Evolutionary conservation across 2,888 invertebrate genomes (phyloP), one percentile per base, ranked within the genome.

Genomic region (Latrodectus elegans): DNA sequence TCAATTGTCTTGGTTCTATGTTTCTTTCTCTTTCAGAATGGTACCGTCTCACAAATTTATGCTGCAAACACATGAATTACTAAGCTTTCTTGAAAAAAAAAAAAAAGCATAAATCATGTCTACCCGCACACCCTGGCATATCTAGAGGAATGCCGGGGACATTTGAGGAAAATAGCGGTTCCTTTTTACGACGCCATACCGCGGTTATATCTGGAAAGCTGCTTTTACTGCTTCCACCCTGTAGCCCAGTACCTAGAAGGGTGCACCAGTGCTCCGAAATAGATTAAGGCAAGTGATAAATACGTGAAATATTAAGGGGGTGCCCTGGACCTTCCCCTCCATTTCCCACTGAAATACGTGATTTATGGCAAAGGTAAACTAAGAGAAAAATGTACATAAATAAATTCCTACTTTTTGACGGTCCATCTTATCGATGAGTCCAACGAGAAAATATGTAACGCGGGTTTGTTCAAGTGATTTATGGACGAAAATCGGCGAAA

Each of bases 361-460:
- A 81, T 81, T 81, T 73, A 81, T 81, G 81, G 65, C 26, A 81
- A 81, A 74, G 81, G 60, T 55, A 55, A 64, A 81, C 81, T 53
- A 38, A 15, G 70, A 51, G 17, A n/a, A 67, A 74, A 81, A 65
- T 81, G 73, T 52, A 38, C 73, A 64, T 53, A 81, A 67, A 81
- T 81, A 81, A 81, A 81, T 81, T 73, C 73, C 52, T 14, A 10
- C 65, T 65, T 22, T 22, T 67, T 26, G 53, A 12, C 17, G 52
- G 9, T 22, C 17, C 53, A 12, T 64, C 79, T 80, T 80, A 80
- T 80, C 76, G n/a, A 17, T 38, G 60, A 70, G 55, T 78, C 67
- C 67, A 22, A 67, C 51, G 11, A 65, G 68, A 55, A 55, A 78
- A 78, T 78, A 55, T 78, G 78, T 78, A 51, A 22, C 11, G 15